Evolutionary conservation across 2,888 invertebrate genomes (phyloP), one percentile per base, ranked within the genome.

Genomic region (Volucella bombylans): DNA sequence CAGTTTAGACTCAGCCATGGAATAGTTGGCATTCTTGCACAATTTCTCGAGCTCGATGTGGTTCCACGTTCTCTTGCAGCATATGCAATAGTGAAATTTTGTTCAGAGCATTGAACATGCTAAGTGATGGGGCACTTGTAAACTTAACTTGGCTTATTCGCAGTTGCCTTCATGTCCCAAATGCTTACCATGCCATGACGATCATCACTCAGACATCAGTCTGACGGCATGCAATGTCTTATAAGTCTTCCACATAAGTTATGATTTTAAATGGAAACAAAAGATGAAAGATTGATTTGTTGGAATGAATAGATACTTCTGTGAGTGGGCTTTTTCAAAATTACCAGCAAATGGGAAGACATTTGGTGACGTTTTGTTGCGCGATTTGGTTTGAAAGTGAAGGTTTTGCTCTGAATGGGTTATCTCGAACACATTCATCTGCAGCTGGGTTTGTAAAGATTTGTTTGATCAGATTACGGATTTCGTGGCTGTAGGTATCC

Each of bases 171-270:
- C 62, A 79, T 82, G 82, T 82, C 82, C 82, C 68, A 82, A 62
- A 82, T 82, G 82, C 68, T 64, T 73, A 82, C 57, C 62, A 57
- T 14, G 73, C 57, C 82, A 73, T 82, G 82, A 82, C 82, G 69
- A 67, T 78, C 67, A 73, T 80, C 73, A 80, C 61, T 67, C 73
- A 62, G 79, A 31, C 67, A 73, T 68, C 79, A 73, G 57, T 68
- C 50, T 52, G 59, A 73, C 64, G 50, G 57, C 82, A 76, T 79
- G 82, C 82, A 73, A 82, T 67, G 78, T 50, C 41, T 23, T 4
- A 31, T 31, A 31, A 31, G 55, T 71, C 45, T 50, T 64, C 49
- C 61, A 54, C 43, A 67, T 74, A 50, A 74, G 55, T 74, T 62
- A 52, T 23, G 3, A 43, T 43, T 12, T 31, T 4, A 18, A 67